Evolutionary conservation across 2,113 vertebrate genomes (phyloP).

Genomic region (Oncorhynchus mykiss): DNA sequence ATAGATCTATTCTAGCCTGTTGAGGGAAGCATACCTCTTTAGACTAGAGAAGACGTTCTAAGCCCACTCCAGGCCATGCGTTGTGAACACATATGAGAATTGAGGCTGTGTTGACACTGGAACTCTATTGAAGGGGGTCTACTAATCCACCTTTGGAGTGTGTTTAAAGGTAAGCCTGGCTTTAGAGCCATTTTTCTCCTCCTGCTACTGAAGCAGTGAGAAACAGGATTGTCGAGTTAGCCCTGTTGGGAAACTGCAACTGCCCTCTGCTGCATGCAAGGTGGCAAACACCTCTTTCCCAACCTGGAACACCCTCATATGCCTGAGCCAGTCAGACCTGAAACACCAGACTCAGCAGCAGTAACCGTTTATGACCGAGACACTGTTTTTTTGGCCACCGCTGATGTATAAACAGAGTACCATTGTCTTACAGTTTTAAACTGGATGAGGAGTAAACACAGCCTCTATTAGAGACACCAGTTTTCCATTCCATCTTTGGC

Average conservation of each 20-base stretch:
- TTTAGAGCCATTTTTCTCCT: conserved; percentile 14
- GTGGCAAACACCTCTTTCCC: conserved; percentile 21
- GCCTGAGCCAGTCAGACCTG: conserved; percentile 63
- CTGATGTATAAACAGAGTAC: conserved; percentile 57
- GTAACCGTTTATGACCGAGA: conserved; percentile 27
- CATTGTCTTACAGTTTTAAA: conserved; percentile 55
- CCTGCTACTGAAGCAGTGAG: conserved; percentile 14
- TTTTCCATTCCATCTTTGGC: conserved; percentile 72
- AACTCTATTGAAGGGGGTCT: conserved; percentile 38
- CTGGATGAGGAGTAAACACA: conserved; percentile 48
- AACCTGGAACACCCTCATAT: conserved; percentile 34
- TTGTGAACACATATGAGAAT: conserved; percentile 63
- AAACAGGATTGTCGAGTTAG: conserved; percentile 49
- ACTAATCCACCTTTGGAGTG: conserved; percentile 64
- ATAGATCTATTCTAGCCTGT: background rate
- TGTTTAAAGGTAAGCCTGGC: conserved; percentile 51
- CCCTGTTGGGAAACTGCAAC: conserved; percentile 13
- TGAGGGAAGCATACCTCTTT: conserved; percentile 19
- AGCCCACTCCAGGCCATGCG: conserved; percentile 48
- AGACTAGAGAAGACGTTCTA: conserved; percentile 25
- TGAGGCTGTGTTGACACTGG: conserved; percentile 60
- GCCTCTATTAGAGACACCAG: conserved; percentile 22
- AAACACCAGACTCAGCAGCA: conserved; percentile 49
- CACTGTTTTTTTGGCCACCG: conserved; percentile 15
- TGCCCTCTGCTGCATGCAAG: conserved; percentile 5